Conservation (phyloP, 2,113 vertebrate genomes). For the Puffinus mauretanicus region DNA sequence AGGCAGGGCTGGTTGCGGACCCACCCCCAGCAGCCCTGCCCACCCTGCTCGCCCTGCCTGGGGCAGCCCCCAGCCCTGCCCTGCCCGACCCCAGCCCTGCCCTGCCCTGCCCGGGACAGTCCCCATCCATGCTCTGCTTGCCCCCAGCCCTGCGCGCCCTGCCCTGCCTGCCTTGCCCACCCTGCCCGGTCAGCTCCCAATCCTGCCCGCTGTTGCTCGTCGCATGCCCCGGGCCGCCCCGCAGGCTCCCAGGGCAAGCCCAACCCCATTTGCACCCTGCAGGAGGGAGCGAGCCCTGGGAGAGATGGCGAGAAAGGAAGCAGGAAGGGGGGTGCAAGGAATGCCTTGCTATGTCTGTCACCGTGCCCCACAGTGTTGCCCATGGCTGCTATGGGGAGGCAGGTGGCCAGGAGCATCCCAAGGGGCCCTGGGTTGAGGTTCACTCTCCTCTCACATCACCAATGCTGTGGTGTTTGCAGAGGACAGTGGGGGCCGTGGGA, state of each 20-base stretch:
- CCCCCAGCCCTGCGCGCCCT: neutral
- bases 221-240: neutral
- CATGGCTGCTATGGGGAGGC: neutral
- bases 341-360: neutral
- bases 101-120: neutral
- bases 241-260: too few species aligned
- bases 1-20: constrained; percentile 35
- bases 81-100: neutral
- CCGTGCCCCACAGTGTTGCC: neutral
- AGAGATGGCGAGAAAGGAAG: neutral
- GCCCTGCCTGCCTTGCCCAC: neutral
- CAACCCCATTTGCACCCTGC: neutral
- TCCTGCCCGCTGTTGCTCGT: too few species aligned
- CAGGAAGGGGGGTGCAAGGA: too few species aligned
- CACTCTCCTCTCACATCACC: neutral
- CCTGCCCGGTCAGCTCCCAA: too few species aligned
- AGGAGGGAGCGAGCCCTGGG: neutral
- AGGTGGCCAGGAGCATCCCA: neutral
- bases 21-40: constrained; percentile 29
- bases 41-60: neutral
- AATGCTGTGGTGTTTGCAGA: neutral
- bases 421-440: neutral
- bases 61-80: neutral
- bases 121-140: neutral
- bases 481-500: neutral